phyloP scores from a whole-genome alignment of 2,888 invertebrate species.

The Celastrina argiolus region DNA sequence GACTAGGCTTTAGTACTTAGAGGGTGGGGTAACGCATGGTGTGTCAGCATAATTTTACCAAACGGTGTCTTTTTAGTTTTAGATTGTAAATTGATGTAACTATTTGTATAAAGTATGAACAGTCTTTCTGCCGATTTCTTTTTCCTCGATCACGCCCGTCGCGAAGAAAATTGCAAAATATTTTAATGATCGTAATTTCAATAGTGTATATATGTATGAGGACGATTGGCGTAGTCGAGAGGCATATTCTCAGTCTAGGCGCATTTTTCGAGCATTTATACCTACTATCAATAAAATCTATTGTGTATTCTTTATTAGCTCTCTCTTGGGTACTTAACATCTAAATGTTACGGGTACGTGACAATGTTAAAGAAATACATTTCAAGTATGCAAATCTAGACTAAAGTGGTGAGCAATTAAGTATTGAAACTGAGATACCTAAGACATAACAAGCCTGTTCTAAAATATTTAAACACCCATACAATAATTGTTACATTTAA shows the following conservation, averaged over 20 bases:
- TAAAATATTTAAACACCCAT: neutral
- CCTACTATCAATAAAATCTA: conserved; percentile 11
- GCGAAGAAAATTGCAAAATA: neutral
- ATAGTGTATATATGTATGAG: neutral
- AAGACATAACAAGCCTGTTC: neutral
- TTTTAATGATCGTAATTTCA: conserved; percentile 3
- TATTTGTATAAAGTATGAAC: conserved; percentile 26
- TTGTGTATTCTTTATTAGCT: neutral
- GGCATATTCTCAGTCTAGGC: neutral
- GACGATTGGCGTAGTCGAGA: conserved; percentile 17
- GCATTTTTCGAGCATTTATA: conserved; percentile 24
- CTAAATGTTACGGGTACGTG: too few species aligned
- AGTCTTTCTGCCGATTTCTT: conserved; percentile 9
- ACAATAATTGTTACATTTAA: too few species aligned
- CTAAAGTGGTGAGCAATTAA: neutral
- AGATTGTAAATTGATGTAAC: conserved; percentile 26
- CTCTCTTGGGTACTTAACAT: conserved; percentile 11
- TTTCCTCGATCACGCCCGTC: conserved; percentile 17
- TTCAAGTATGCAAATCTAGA: neutral
- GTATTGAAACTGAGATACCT: too few species aligned
- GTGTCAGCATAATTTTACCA: conserved; percentile 31
- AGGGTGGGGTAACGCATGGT: conserved; percentile 40
- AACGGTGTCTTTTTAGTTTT: conserved; percentile 28
- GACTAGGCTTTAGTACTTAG: conserved; percentile 61
- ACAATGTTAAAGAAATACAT: too few species aligned